A percentile compares a stretch with the other conserved stretches of the same genome.
Evolutionary conservation across 2,797 vertebrate genomes (phyloP).

Genomic region (Melanotaenia trifasciata): DNA sequence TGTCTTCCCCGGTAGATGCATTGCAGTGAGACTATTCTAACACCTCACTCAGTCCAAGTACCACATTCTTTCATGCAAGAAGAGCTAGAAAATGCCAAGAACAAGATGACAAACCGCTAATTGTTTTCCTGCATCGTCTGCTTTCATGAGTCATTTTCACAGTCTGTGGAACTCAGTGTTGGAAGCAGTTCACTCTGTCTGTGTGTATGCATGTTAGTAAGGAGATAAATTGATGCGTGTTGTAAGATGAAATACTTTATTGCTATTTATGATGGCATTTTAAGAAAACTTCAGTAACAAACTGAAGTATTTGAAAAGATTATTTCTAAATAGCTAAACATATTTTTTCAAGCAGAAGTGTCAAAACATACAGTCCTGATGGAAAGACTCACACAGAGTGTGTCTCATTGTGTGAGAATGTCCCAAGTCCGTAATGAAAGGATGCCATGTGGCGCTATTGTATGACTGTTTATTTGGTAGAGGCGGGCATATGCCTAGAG

Average conservation of each 20-base stretch:
- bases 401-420: background rate
- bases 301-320: background rate
- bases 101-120: constrained; percentile 66
- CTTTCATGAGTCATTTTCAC: constrained; percentile 68
- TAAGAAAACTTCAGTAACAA: constrained; percentile 18
- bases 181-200: constrained; percentile 43
- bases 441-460: constrained; percentile 41
- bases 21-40: constrained; percentile 38
- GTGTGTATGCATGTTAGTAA: constrained; percentile 34
- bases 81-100: constrained; percentile 48
- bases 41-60: constrained; percentile 60
- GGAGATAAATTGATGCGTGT: background rate
- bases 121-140: constrained; percentile 76
- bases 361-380: constrained; percentile 6
- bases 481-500: constrained; percentile 25
- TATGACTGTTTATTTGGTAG: constrained; percentile 45
- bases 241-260: constrained; percentile 1
- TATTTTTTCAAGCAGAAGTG: background rate
- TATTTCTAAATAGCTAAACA: background rate
- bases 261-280: constrained; percentile 3
- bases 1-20: background rate
- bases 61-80: constrained; percentile 56
- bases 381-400: constrained; percentile 2
- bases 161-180: constrained; percentile 40
- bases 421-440: constrained; percentile 14